Base-by-base conservation (phyloP, 2,888 invertebrate genomes). In the Chymomyza amoena region DNA sequence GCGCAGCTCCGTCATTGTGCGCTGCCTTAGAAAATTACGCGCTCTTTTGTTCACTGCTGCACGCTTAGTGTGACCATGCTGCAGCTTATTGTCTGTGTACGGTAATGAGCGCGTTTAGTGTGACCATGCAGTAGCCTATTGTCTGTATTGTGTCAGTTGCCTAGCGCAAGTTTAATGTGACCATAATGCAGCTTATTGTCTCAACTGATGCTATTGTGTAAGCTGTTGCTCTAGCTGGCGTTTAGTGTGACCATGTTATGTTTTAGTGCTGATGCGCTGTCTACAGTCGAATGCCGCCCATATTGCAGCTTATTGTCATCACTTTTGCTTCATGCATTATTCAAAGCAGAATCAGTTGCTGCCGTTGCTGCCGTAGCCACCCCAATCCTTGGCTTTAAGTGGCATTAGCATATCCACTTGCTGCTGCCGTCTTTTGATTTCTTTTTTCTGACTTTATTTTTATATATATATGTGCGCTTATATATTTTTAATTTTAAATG, bases 401-500 rank as follows among this genome's bases (percentile, higher is more conserved):
- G 57, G 71, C 79, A 84, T 84, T 86, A 84, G 84, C 83, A 86
- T 84, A 86, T 79, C 39, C 75, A 76, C 75, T 75, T 72, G 69
- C 66, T 62, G 57, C 28, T 56, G 32, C 56, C 66, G 25, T 62
- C 32, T 62, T 54, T 60, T 62, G 66, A 65, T 65, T 64, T 61
- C 54, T 25, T 6, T 25, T 25, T 25, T 25, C 4, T 25, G 25
- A 3, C 4, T 25, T 32, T 32, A 10, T 18, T 6, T 20, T 25
- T 18, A 1, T 16, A 54, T 68, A 25, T 56, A n/a, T 62, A 50
- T 50, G 50, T 61, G 45, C 56, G 25, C 59, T 36, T 66, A 66
- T 73, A 59, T 79, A 67, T 74, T 80, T 83, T 78, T 83, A 85
- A 85, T 83, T 83, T 83, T 79, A 85, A 83, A 83, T 83, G 72